Evolutionary conservation across 2,888 invertebrate species (phyloP).

Genomic region (Polymixis flavicincta): DNA sequence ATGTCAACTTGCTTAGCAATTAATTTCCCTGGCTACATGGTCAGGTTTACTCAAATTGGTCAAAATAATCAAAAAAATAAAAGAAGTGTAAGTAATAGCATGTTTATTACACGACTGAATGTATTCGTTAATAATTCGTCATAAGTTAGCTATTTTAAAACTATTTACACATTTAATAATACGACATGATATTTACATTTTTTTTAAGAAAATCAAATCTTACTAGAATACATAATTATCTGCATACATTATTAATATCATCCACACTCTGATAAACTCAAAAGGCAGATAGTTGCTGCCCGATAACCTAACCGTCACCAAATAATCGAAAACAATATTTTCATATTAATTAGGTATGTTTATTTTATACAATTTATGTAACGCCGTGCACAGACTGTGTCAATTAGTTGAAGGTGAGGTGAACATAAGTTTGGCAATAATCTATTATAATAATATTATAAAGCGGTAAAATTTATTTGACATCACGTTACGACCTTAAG

Average conservation of each 20-base stretch:
- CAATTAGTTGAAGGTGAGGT: too few species aligned
- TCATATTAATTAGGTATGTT: neutral
- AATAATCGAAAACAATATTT: neutral
- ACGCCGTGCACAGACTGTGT: too few species aligned
- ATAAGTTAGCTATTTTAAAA: neutral
- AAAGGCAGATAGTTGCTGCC: neutral
- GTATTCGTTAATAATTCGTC: neutral
- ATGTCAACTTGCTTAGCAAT: neutral
- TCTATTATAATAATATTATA: too few species aligned
- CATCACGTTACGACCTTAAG: too few species aligned
- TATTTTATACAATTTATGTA: neutral
- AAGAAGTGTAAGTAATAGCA: neutral
- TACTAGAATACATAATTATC: neutral
- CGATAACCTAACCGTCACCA: neutral
- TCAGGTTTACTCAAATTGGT: neutral
- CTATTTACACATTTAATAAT: slow-evolving; percentile 2
- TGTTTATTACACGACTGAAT: neutral
- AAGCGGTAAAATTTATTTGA: too few species aligned
- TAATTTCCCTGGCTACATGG: neutral
- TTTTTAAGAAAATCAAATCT: neutral
- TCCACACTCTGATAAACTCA: neutral
- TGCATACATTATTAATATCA: too few species aligned
- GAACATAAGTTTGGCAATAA: too few species aligned
- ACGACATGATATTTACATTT: slow-evolving; percentile 24
- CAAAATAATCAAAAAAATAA: neutral